phyloP scores from a whole-genome alignment of 2,113 vertebrate genomes.

The Prochilodus magdalenae region DNA sequence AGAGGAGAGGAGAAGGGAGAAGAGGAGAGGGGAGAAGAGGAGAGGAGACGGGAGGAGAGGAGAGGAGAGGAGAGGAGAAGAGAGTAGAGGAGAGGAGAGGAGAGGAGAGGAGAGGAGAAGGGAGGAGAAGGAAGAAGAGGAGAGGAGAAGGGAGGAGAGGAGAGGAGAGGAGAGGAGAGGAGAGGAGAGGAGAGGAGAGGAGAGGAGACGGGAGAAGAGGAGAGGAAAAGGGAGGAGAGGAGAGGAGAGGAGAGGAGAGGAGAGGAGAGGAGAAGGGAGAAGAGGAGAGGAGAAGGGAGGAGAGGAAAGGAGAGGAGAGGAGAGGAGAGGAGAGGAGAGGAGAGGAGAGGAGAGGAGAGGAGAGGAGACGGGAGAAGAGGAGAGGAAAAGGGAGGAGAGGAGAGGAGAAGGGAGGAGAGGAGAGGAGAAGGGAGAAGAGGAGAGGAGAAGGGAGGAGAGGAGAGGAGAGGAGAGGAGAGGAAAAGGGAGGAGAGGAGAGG shows the following conservation, averaged over 20 bases:
- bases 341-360: not conserved
- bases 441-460: not conserved
- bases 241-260: slow-evolving; percentile 9
- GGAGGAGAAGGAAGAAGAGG: too few relatives aligned
- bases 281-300: not conserved
- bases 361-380: not conserved
- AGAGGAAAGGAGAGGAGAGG: slow-evolving; percentile 5
- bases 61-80: not conserved
- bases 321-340: not conserved
- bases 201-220: not conserved
- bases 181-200: not conserved
- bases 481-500: not conserved
- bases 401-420: slow-evolving; percentile 1
- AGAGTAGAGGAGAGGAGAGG: too few relatives aligned
- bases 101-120: too few relatives aligned
- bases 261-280: slow-evolving; percentile 16
- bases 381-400: not conserved
- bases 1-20: not conserved
- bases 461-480: not conserved
- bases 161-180: slow-evolving; percentile 2
- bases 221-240: not conserved
- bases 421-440: slow-evolving; percentile 20
- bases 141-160: slow-evolving; percentile 1
- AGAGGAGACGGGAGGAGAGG: too few relatives aligned
- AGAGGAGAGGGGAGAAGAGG: too few relatives aligned